These are phyloP conservation scores for Pao palembangensis DNA, from an alignment of 2,113 vertebrate genomes.

Conservation along the genomic window DNA sequence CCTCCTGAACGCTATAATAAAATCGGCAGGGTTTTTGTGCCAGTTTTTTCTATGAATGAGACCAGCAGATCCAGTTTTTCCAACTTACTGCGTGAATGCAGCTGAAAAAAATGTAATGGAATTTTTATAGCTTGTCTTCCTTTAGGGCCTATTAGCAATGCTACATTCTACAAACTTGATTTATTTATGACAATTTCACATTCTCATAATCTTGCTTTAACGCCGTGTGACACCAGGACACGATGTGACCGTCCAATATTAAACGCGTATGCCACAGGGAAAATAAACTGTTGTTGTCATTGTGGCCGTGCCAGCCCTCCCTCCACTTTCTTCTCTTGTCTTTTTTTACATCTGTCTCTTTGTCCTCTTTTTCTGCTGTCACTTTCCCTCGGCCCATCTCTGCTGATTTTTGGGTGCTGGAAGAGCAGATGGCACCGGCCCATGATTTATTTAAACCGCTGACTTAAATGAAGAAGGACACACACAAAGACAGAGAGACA, in stretches of 20 bases:
- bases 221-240: conserved; percentile 42
- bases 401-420: conserved; percentile 21
- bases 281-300: conserved; percentile 38
- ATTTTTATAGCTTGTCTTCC: too few relatives aligned
- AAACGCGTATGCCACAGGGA: conserved; percentile 39
- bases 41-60: too few relatives aligned
- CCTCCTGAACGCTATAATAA: too few relatives aligned
- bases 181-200: not conserved
- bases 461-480: conserved; percentile 45
- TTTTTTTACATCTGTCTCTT: conserved; percentile 1
- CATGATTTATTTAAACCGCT: conserved; percentile 51
- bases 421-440: conserved; percentile 57
- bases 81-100: too few relatives aligned
- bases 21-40: too few relatives aligned
- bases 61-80: too few relatives aligned
- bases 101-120: too few relatives aligned
- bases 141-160: too few relatives aligned
- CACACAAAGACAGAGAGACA: conserved; percentile 12
- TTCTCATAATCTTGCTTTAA: conserved; percentile 17
- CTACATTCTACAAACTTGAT: not conserved
- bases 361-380: conserved; percentile 20
- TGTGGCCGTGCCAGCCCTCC: conserved; percentile 1
- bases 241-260: conserved; percentile 44
- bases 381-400: conserved; percentile 14
- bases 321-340: not conserved